Percentiles rank a stretch among this genome's conserved stretches.
phyloP scores from a whole-genome alignment of 2,797 vertebrate genomes.

The Ara ararauna region DNA sequence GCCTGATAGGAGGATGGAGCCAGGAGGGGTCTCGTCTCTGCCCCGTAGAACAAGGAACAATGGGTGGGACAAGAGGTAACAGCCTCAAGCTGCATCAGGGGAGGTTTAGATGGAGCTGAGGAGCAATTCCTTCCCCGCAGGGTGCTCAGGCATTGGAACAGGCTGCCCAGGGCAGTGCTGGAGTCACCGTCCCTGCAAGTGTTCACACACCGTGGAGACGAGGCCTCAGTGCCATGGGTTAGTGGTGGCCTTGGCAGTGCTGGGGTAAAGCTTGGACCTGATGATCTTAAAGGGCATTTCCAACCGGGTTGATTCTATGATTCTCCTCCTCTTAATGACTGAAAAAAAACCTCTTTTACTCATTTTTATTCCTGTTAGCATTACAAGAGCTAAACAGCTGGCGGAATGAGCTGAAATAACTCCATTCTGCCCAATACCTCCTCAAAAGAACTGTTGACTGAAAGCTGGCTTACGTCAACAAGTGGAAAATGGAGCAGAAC shows the following conservation, averaged over 20 bases:
- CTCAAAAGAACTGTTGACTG: background rate
- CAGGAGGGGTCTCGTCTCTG: too few relatives aligned
- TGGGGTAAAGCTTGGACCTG: background rate
- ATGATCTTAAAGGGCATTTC: background rate
- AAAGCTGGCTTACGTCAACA: constrained; percentile 6
- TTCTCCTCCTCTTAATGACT: background rate
- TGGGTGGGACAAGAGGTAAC: too few relatives aligned
- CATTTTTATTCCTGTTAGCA: background rate
- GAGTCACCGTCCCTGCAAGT: too few relatives aligned
- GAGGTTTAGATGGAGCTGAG: too few relatives aligned
- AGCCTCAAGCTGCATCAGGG: too few relatives aligned
- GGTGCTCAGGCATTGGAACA: too few relatives aligned
- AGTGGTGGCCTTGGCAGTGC: background rate
- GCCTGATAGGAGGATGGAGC: too few relatives aligned
- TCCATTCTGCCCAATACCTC: background rate
- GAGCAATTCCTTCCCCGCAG: too few relatives aligned
- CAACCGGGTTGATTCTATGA: background rate
- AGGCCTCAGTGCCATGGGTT: background rate
- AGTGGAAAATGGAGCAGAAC: background rate
- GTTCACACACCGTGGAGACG: too few relatives aligned
- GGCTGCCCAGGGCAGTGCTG: too few relatives aligned
- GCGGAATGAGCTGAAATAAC: background rate
- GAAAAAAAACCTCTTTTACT: background rate
- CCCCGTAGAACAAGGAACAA: too few relatives aligned
- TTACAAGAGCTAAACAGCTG: background rate